Conservation (phyloP, 2,113 vertebrate species). For the Psittacus erithacus region DNA sequence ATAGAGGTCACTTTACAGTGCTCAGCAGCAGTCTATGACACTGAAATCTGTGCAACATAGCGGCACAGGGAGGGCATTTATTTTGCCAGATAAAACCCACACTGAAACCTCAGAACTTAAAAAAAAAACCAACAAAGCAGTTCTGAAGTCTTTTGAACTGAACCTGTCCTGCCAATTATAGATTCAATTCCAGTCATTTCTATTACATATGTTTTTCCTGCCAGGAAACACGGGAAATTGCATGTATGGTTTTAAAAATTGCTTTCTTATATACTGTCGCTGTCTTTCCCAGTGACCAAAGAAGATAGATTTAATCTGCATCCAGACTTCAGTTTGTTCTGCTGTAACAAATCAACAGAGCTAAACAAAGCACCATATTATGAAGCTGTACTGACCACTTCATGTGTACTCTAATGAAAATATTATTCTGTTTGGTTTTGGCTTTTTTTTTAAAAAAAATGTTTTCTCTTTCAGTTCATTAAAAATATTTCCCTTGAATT, state of each 20-base stretch:
- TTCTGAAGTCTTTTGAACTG: background rate
- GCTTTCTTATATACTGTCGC: background rate
- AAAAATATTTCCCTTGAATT: background rate
- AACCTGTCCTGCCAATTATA: background rate
- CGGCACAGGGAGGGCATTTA: background rate
- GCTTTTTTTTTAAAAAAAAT: background rate
- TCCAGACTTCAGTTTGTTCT: background rate
- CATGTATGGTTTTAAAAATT: background rate
- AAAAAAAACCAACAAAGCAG: background rate
- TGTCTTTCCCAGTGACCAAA: background rate
- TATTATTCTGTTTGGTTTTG: background rate
- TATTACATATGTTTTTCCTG: conserved; percentile 5
- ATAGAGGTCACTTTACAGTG: background rate
- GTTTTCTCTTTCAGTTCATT: background rate
- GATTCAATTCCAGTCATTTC: background rate
- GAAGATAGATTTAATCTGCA: background rate
- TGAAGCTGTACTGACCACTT: background rate
- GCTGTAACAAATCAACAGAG: background rate
- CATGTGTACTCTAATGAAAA: background rate
- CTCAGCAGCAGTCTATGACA: background rate
- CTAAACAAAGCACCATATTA: background rate
- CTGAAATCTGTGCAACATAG: background rate
- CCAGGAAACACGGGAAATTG: conserved; percentile 7
- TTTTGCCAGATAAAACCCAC: background rate
- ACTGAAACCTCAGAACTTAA: background rate